Evolutionary conservation across 35 echinoderm and acorn worm genomes (phyloP).

Genomic region (Apostichopus parvimensis): DNA sequence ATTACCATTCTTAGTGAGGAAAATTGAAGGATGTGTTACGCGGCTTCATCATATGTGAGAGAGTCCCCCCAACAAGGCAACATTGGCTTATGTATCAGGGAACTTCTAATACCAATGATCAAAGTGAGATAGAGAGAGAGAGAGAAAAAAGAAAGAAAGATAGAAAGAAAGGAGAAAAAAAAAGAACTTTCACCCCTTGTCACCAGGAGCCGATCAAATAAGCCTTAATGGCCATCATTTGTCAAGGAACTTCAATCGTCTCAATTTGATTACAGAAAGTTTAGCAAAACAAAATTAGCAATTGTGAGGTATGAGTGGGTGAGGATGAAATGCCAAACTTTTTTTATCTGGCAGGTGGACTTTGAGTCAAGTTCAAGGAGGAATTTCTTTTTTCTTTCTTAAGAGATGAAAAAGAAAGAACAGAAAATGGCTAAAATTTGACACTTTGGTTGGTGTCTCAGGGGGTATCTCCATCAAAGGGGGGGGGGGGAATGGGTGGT

Average conservation of each 20-base stretch:
- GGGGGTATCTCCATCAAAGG: background rate
- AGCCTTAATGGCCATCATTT: conserved; percentile 45
- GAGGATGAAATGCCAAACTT: conserved; percentile 35
- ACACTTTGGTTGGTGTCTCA: background rate
- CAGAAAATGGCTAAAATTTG: background rate
- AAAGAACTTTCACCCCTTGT: conserved; percentile 37
- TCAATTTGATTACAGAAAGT: conserved; percentile 43
- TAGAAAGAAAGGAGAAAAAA: background rate
- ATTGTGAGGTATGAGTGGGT: conserved; percentile 40
- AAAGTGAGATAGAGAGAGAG: too few relatives aligned
- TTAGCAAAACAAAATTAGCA: conserved; percentile 49
- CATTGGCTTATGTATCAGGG: conserved; percentile 15
- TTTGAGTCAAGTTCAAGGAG: conserved; percentile 43
- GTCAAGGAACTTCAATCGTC: conserved; percentile 18
- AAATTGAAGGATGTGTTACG: conserved; percentile 39
- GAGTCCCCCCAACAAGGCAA: conserved; percentile 20
- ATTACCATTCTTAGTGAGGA: conserved; percentile 30
- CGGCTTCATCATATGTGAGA: background rate
- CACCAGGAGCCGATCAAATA: conserved; percentile 39
- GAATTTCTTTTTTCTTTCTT: background rate
- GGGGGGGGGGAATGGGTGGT: too few relatives aligned
- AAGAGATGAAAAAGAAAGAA: background rate
- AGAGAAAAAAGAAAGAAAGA: background rate
- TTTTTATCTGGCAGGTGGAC: conserved; percentile 29
- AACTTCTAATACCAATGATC: background rate